Base-by-base conservation (phyloP, 2,113 vertebrate species). In the Corythoichthys haematopterus region DNA sequence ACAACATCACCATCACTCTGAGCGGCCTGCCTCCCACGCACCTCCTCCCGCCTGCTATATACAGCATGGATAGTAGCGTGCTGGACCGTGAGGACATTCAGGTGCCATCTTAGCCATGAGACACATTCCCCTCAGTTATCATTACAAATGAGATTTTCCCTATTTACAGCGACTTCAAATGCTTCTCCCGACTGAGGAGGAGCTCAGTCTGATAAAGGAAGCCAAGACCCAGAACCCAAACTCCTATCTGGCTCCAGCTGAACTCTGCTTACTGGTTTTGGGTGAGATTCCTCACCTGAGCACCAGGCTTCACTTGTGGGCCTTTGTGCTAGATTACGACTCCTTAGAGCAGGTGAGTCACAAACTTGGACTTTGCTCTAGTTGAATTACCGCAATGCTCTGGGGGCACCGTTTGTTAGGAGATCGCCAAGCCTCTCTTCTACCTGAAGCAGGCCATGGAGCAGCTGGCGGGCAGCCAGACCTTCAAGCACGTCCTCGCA, bases 371-470 rank as follows among this genome's bases (percentile, higher is more conserved):
- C 20, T 28, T 28, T 28, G 20, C 20, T 52, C 43, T 52, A 13
- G 28, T 2, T 64, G 56, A 64, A 63, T 70, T 55, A 43, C 48
- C 16, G 16, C 36, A 50, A 15, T 20, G 35, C 1, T 36, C 12
- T 58, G 2, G 51, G n/a, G 14, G 16, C 5, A 37, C 14, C 36
- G 2, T 57, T 8, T 10, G 20, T 48, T 77, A 93, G 92, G 92
- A 93, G 77, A 86, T 93, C 10, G 92, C 92, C 1, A 90, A 92
- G 69, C 91, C 92, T 65, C 91, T 93, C 28, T 93, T 91, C 73
- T 84, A 93, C 53, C 84, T 93, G 61, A 93, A 93, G 79, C 47
- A 88, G 48, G 91, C 89, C 52, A 92, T 93, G 90, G 90, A 93
- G 36, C 91, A 93, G 64, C 82, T 93, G 4, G 75, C 88, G 6